Conservation (phyloP, 2,888 invertebrate species). For the Mesopsocus fuscifrons region DNA sequence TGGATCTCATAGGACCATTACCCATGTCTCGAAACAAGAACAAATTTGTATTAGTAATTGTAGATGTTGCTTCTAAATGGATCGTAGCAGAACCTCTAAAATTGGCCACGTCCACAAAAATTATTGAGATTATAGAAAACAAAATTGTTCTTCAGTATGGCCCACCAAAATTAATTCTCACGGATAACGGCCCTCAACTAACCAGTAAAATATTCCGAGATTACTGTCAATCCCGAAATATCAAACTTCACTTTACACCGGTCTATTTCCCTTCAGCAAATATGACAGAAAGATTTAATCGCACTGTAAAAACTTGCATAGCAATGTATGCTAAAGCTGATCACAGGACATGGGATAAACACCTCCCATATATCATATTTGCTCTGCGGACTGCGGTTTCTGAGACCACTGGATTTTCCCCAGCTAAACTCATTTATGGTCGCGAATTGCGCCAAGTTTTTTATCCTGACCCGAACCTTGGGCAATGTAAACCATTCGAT, state of each 20-base stretch:
- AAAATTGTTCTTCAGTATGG: background rate
- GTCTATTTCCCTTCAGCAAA: background rate
- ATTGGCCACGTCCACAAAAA: background rate
- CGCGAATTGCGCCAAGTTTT: background rate
- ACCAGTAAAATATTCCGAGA: background rate
- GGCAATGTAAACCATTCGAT: background rate
- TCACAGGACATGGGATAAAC: background rate
- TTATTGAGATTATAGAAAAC: background rate
- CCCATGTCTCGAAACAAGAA: background rate
- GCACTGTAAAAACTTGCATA: background rate
- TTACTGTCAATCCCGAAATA: background rate
- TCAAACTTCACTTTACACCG: background rate
- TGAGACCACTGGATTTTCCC: background rate
- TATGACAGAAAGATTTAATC: background rate
- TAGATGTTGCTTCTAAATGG: background rate
- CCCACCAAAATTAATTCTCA: background rate
- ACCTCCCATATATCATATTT: background rate
- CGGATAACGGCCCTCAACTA: background rate
- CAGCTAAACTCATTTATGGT: background rate
- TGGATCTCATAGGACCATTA: background rate
- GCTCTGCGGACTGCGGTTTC: background rate
- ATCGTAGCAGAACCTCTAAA: background rate
- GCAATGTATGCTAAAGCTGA: background rate
- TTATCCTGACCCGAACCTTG: background rate
- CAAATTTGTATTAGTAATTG: background rate